These are phyloP conservation scores for Euzophera pinguis DNA, from an alignment of 2,888 invertebrate genomes.

Conservation along the genomic window DNA sequence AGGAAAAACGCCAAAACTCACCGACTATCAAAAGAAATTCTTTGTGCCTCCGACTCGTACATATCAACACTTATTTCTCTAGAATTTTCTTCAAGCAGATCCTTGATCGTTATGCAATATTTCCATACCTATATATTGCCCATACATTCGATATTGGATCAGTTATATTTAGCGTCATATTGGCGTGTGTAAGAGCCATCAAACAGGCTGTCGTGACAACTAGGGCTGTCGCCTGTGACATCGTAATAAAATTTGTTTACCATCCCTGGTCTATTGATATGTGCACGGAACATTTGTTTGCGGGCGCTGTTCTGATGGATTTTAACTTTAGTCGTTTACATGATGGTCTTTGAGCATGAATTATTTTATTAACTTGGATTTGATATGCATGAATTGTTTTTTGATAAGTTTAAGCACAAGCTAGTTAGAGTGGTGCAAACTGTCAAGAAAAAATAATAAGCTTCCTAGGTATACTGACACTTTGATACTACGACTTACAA, in stretches of 20 bases:
- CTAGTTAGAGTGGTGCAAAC: too few relatives aligned
- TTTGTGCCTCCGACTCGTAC: too few relatives aligned
- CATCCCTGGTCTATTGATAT: conserved; percentile 43
- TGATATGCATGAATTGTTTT: too few relatives aligned
- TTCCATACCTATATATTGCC: neutral
- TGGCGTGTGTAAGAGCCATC: conserved; percentile 60
- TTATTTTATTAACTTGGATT: neutral
- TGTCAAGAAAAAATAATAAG: too few relatives aligned
- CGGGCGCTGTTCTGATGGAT: conserved; percentile 16
- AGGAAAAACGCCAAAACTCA: too few relatives aligned
- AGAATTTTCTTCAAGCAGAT: too few relatives aligned
- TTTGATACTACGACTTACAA: too few relatives aligned
- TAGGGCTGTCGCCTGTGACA: conserved; percentile 32
- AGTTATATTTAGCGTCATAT: conserved; percentile 42
- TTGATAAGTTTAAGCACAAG: too few relatives aligned
- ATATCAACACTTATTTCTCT: too few relatives aligned
- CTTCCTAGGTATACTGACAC: too few relatives aligned
- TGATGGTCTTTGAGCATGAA: neutral
- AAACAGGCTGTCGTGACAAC: conserved; percentile 16
- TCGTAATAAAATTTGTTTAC: conserved; percentile 61
- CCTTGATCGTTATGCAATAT: neutral
- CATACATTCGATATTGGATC: neutral
- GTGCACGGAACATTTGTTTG: conserved; percentile 35
- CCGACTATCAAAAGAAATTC: too few relatives aligned
- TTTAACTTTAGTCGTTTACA: conserved; percentile 15